Percentiles rank a stretch among this genome's conserved stretches.
These are phyloP conservation scores for Melanotaenia parkinsoni DNA, from an alignment of 2,797 vertebrate species.

Conservation along the genomic window DNA sequence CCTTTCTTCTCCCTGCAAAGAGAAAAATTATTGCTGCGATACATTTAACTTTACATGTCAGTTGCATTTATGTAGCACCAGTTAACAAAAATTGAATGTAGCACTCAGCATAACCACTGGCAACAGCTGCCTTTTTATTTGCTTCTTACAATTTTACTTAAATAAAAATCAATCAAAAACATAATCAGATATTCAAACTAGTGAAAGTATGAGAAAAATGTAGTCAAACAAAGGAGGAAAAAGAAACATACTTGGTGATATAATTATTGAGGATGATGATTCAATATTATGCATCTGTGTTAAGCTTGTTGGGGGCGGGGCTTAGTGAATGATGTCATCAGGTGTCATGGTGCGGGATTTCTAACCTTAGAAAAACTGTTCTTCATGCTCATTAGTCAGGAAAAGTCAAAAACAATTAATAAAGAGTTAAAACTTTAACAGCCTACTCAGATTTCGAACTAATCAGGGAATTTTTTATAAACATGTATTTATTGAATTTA, in stretches of 20 bases:
- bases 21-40: slow-evolving; percentile 9
- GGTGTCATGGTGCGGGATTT: background rate
- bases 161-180: too few species aligned
- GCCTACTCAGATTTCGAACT: too few species aligned
- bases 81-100: background rate
- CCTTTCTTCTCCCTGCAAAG: background rate
- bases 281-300: too few species aligned
- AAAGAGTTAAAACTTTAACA: too few species aligned
- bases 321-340: too few species aligned
- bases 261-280: background rate
- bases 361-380: background rate
- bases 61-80: background rate
- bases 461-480: too few species aligned
- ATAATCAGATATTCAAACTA: too few species aligned
- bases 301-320: too few species aligned
- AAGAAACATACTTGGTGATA: background rate
- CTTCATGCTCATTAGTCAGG: background rate
- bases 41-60: slow-evolving; percentile 2
- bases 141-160: background rate
- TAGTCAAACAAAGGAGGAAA: background rate
- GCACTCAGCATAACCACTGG: background rate
- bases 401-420: too few species aligned
- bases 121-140: background rate
- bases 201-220: background rate
- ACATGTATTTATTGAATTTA: too few species aligned